phyloP scores from a whole-genome alignment of 64 coral and sea anemone species.

The Montipora cactus region DNA sequence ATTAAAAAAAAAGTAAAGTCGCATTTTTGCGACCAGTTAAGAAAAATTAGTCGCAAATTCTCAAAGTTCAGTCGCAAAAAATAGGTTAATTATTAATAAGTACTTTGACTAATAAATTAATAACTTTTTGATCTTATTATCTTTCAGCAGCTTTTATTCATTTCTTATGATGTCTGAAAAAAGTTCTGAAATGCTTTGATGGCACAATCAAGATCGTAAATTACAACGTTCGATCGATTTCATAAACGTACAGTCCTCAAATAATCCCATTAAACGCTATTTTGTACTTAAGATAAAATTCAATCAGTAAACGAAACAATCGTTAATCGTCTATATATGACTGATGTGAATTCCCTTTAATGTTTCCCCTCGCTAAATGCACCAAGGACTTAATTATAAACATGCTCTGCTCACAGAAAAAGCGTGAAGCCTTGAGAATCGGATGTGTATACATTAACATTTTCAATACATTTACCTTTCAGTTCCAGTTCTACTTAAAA shows the following conservation, averaged over 20 bases:
- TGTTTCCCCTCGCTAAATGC: conserved; percentile 3
- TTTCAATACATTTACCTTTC: conserved; percentile 6
- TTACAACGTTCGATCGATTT: conserved; percentile 18
- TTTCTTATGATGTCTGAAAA: no score
- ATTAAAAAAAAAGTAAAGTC: no score
- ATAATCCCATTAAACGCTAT: neutral
- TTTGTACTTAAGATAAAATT: neutral
- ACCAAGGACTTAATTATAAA: neutral
- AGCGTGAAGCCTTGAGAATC: neutral
- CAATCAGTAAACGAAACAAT: neutral
- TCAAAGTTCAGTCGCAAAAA: no score
- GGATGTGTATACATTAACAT: conserved; percentile 11
- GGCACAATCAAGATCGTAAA: conserved; percentile 17
- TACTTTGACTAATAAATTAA: no score
- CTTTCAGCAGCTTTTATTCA: no score
- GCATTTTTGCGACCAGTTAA: no score
- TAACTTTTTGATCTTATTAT: no score
- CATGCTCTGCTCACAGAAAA: no score
- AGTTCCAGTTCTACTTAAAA: neutral
- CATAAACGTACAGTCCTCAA: neutral
- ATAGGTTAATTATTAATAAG: no score
- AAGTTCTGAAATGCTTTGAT: neutral
- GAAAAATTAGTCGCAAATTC: no score
- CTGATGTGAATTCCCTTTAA: conserved; percentile 2
- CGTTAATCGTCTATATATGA: neutral